These are phyloP conservation scores for Leptogaster cylindrica DNA, from an alignment of 2,888 invertebrate genomes.

Conservation along the genomic window DNA sequence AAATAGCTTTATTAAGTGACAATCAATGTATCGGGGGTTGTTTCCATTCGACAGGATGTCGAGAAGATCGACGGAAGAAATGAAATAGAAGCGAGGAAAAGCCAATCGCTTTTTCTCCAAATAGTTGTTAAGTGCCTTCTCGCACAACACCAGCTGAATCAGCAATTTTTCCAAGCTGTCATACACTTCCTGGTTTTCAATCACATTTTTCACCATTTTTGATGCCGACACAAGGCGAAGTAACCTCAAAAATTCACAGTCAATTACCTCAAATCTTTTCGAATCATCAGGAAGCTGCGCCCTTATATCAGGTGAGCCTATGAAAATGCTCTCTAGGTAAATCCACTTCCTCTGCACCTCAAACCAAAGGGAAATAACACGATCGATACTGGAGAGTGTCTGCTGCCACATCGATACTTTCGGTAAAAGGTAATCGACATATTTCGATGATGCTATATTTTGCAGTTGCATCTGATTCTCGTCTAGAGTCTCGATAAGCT, in stretches of 20 bases:
- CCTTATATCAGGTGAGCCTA: constrained; percentile 94
- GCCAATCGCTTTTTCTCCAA: constrained; percentile 92
- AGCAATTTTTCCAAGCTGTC: constrained; percentile 79
- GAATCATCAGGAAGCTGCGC: constrained; percentile 91
- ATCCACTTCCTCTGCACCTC: constrained; percentile 95
- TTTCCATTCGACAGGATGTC: constrained; percentile 83
- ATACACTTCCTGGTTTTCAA: constrained; percentile 76
- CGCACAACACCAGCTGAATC: constrained; percentile 78
- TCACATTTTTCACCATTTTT: constrained; percentile 85
- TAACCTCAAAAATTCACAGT: constrained; percentile 79
- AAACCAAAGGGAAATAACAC: constrained; percentile 80
- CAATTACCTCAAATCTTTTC: constrained; percentile 83
- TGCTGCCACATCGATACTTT: constrained; percentile 89
- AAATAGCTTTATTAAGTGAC: constrained; percentile 89
- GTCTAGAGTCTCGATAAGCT: constrained; percentile 89
- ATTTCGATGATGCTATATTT: constrained; percentile 93
- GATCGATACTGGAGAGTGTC: constrained; percentile 87
- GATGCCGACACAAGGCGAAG: constrained; percentile 70
- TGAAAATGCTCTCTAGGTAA: constrained; percentile 93
- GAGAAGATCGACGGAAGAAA: constrained; percentile 89
- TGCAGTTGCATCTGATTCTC: constrained; percentile 95
- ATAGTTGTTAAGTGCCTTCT: constrained; percentile 93
- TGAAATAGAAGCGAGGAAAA: constrained; percentile 95
- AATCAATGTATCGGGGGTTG: constrained; percentile 77
- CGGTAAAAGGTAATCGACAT: constrained; percentile 81